phyloP scores from a whole-genome alignment of 2,113 vertebrate species.

The Siphamia tubifer region DNA sequence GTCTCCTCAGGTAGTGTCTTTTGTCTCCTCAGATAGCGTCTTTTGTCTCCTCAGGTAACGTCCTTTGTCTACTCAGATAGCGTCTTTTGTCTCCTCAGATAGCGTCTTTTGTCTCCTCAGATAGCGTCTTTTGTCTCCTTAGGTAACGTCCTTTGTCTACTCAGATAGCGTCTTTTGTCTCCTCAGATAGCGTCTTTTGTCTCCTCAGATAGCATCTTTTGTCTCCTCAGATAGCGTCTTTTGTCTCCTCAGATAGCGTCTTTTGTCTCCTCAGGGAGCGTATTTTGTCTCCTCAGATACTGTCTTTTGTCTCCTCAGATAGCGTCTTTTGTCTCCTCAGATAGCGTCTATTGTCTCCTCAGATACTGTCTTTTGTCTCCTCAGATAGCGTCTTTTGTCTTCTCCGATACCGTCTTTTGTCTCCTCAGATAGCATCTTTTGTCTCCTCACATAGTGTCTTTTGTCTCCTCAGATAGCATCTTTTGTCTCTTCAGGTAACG shows the following conservation, averaged over 20 bases:
- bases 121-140: slow-evolving; percentile 56
- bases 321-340: slow-evolving; percentile 39
- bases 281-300: slow-evolving; percentile 61
- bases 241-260: slow-evolving; percentile 65
- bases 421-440: slow-evolving; percentile 71
- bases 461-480: slow-evolving; percentile 65
- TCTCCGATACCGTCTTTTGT: too few relatives aligned
- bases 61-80: too few relatives aligned
- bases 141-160: slow-evolving; percentile 77
- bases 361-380: neutral
- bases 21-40: slow-evolving; percentile 65
- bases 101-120: slow-evolving; percentile 56
- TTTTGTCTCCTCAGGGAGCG: too few relatives aligned
- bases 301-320: too few relatives aligned
- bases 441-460: too few relatives aligned
- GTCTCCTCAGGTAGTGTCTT: too few relatives aligned
- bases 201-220: too few relatives aligned
- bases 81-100: slow-evolving; percentile 55
- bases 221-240: slow-evolving; percentile 65
- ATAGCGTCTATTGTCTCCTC: too few relatives aligned
- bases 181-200: slow-evolving; percentile 71
- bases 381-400: slow-evolving; percentile 75
- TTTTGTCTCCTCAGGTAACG: slow-evolving; percentile 63
- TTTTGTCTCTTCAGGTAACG: too few relatives aligned
- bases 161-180: too few relatives aligned